Evolutionary conservation across 2,797 vertebrate genomes (phyloP).

Genomic region (Synaphobranchus kaupii): DNA sequence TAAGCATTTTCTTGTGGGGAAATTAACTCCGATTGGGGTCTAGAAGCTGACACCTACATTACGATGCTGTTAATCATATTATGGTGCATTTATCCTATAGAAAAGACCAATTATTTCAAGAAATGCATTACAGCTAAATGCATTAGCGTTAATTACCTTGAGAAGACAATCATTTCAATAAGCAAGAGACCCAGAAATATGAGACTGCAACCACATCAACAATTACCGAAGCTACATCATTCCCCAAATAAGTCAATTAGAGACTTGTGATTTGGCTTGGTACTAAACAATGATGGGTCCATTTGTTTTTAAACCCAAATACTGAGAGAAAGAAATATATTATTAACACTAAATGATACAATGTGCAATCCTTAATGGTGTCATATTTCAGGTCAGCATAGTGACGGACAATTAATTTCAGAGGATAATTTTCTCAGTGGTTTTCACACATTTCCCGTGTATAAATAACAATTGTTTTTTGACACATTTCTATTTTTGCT

Average conservation of each 20-base stretch:
- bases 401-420: neutral
- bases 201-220: constrained; percentile 1
- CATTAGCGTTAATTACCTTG: constrained; percentile 3
- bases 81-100: constrained; percentile 11
- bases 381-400: neutral
- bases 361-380: neutral
- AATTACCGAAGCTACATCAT: neutral
- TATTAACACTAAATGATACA: neutral
- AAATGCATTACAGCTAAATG: constrained; percentile 15
- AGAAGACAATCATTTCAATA: neutral
- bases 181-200: neutral
- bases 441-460: neutral
- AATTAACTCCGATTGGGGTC: constrained; percentile 12
- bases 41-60: constrained; percentile 17
- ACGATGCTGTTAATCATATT: constrained; percentile 13
- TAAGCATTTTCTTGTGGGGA: neutral
- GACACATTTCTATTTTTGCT: neutral
- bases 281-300: neutral
- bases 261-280: neutral
- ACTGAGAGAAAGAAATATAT: neutral
- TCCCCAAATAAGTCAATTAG: constrained; percentile 6
- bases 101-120: constrained; percentile 14
- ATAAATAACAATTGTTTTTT: neutral
- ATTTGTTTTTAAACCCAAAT: neutral
- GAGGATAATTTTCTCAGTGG: neutral